Conservation (phyloP, 2,113 vertebrate genomes). For the Muscicapa adusta region DNA sequence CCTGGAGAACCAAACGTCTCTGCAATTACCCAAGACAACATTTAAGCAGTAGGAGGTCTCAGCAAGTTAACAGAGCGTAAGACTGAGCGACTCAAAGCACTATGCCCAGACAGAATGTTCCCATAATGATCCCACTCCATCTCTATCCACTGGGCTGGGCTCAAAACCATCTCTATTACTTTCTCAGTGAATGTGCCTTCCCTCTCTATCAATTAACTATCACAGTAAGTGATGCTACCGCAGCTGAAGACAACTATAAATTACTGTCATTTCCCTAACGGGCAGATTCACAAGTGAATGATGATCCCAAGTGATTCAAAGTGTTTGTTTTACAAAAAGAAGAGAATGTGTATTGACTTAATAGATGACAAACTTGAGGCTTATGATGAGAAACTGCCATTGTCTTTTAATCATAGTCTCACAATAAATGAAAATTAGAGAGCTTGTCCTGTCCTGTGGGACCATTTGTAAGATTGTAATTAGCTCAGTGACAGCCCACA, state of each 20-base stretch:
- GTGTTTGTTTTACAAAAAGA: constrained; percentile 7
- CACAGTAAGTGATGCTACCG: not conserved
- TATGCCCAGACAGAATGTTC: not conserved
- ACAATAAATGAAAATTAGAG: constrained; percentile 33
- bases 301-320: not conserved
- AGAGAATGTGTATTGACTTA: not conserved
- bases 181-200: not conserved
- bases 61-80: not conserved
- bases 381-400: constrained; percentile 2
- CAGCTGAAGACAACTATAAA: not conserved
- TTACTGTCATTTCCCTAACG: not conserved
- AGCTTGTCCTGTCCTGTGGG: not conserved
- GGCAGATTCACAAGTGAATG: not conserved
- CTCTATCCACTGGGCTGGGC: not conserved
- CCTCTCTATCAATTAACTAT: not conserved
- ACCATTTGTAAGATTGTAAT: not conserved
- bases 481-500: constrained; percentile 23
- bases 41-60: not conserved
- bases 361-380: constrained; percentile 20
- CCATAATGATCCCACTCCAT: not conserved
- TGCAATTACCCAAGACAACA: not conserved
- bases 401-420: constrained; percentile 42
- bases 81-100: not conserved
- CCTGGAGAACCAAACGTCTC: not conserved
- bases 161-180: not conserved